Evolutionary conservation across 2,113 vertebrate genomes (phyloP).

Genomic region (Gopherus evgoodei): DNA sequence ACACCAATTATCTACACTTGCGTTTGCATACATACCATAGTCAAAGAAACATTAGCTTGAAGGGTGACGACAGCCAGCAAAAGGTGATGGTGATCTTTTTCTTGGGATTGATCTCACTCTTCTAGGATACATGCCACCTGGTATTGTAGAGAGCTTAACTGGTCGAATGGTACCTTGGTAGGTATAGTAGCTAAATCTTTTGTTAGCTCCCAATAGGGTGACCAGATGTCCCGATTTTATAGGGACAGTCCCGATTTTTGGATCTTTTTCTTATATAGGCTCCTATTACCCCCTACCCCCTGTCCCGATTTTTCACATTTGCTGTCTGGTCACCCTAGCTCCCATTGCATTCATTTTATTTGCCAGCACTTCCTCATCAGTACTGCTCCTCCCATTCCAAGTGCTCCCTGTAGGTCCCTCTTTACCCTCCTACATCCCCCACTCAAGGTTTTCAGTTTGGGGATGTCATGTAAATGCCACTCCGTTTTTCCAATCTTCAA

Average conservation of each 20-base stretch:
- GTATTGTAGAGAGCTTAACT: neutral
- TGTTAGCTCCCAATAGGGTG: no score
- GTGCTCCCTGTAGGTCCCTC: neutral
- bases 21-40: neutral
- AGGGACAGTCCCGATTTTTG: no score
- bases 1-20: neutral
- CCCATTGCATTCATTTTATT: neutral
- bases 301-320: no score
- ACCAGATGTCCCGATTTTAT: no score
- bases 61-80: neutral
- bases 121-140: neutral
- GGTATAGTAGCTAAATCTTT: neutral
- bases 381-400: neutral
- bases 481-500: neutral
- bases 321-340: no score
- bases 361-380: neutral
- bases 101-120: neutral
- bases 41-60: neutral
- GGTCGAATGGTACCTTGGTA: neutral
- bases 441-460: neutral
- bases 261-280: no score
- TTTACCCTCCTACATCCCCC: neutral
- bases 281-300: no score
- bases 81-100: neutral
- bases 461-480: neutral